A percentile compares a stretch with the other conserved stretches of the same genome.
Conservation (phyloP, 2,797 vertebrate species). For the Holocentrus rufus region DNA sequence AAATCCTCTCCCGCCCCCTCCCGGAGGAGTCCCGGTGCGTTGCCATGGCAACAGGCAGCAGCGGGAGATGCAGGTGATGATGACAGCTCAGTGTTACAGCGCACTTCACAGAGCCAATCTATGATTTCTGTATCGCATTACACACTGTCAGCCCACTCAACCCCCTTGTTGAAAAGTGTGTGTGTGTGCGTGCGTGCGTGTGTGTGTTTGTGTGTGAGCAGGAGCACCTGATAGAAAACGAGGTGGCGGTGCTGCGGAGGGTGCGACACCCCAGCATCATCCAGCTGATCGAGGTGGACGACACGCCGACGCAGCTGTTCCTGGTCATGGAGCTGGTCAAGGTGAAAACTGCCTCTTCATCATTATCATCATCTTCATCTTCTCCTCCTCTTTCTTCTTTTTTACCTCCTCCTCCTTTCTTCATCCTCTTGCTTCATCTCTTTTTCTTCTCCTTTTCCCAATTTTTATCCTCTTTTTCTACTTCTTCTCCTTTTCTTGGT, state of each 20-base stretch:
- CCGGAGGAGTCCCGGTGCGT: background rate
- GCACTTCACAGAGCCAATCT: too few species aligned
- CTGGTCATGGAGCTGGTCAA: conserved; percentile 98
- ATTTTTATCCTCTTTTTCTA: rapidly evolving
- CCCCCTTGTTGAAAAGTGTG: too few species aligned
- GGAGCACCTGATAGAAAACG: conserved; percentile 98
- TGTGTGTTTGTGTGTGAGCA: conserved; percentile 63
- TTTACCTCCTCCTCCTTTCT: too few species aligned
- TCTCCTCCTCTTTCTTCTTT: background rate
- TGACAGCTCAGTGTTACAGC: too few species aligned
- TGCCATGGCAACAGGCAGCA: background rate
- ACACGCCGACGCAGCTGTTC: conserved; percentile 90
- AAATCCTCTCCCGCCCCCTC: too few species aligned
- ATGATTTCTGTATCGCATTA: too few species aligned
- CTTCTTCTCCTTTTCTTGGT: rapidly evolving
- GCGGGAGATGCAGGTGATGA: too few species aligned
- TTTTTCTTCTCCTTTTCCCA: too few species aligned
- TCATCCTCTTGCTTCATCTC: rapidly evolving
- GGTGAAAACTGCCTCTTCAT: too few species aligned
- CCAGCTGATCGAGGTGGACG: conserved; percentile 96
- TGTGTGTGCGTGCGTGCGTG: too few species aligned
- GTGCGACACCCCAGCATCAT: conserved; percentile 99
- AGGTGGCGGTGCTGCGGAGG: conserved; percentile 92
- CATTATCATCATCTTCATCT: too few species aligned
- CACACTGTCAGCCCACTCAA: too few species aligned